phyloP scores from a whole-genome alignment of 2,888 invertebrate species.

The Lagria hirta region DNA sequence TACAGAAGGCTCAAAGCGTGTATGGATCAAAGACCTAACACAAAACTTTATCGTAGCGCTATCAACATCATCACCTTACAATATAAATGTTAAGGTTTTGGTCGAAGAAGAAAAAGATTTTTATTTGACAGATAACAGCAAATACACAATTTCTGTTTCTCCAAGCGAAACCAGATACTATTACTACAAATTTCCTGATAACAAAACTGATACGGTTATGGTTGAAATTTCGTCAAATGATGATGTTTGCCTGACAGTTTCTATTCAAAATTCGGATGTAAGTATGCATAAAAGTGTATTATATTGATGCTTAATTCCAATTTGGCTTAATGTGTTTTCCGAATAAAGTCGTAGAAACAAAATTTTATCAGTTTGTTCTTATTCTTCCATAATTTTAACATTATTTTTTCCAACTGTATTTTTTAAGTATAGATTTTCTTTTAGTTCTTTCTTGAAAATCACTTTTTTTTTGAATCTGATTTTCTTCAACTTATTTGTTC shows the following conservation, averaged over 20 bases:
- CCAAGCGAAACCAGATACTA: conserved; percentile 62
- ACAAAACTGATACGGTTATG: conserved; percentile 55
- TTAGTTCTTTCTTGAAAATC: no score
- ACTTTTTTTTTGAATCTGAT: no score
- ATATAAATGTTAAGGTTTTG: conserved; percentile 60
- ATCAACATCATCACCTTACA: conserved; percentile 60
- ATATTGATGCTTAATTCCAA: no score
- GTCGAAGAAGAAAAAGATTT: conserved; percentile 65
- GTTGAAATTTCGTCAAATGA: conserved; percentile 66
- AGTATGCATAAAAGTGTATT: conserved; percentile 46
- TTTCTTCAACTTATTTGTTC: no score
- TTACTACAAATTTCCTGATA: conserved; percentile 57
- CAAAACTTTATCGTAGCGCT: conserved; percentile 36
- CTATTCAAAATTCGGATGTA: conserved; percentile 75
- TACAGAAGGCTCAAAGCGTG: no score
- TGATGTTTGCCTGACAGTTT: conserved; percentile 73
- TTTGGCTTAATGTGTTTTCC: no score
- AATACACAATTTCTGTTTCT: conserved; percentile 55
- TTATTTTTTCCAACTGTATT: no score
- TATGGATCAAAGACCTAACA: conserved; percentile 2
- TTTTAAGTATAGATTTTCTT: no score
- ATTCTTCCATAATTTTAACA: no score
- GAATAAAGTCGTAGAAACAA: no score
- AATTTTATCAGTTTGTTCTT: no score
- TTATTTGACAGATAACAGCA: conserved; percentile 53